Conservation (phyloP, 1,140 invertebrate species). For the Drosophila varians region DNA sequence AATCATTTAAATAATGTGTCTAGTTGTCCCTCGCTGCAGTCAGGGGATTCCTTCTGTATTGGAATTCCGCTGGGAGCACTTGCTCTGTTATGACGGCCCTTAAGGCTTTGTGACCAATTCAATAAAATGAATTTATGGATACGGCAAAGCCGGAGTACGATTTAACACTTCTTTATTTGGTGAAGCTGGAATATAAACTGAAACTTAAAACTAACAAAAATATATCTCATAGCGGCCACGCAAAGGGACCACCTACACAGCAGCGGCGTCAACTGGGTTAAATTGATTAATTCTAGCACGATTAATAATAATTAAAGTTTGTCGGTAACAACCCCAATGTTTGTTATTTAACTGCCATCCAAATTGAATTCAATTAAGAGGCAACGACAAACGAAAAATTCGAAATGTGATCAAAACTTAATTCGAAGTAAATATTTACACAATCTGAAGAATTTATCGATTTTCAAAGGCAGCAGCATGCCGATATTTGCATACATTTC, state of each 20-base stretch:
- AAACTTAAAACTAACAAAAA: no score
- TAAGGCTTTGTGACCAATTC: no score
- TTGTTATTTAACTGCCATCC: conserved; percentile 35
- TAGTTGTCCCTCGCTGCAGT: no score
- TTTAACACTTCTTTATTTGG: no score
- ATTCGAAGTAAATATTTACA: conserved; percentile 68
- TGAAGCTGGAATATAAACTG: no score
- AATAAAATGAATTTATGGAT: no score
- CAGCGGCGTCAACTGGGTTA: conserved; percentile 57
- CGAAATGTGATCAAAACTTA: conserved; percentile 5
- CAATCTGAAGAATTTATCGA: conserved; percentile 57
- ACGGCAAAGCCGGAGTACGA: no score
- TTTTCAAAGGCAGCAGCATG: conserved; percentile 53
- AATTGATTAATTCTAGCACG: conserved; percentile 61
- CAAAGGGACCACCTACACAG: conserved; percentile 17
- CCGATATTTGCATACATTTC: conserved; percentile 69
- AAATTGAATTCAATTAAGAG: conserved; percentile 68
- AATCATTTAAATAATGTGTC: no score
- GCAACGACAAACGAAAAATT: conserved; percentile 31
- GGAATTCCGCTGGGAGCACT: no score
- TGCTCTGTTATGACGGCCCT: no score
- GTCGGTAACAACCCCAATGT: neutral
- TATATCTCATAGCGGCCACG: no score
- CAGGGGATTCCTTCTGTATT: no score
- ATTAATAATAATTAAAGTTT: conserved; percentile 47